Base-by-base conservation (phyloP, 1,140 invertebrate species). In the Ditylenchus dipsaci region DNA sequence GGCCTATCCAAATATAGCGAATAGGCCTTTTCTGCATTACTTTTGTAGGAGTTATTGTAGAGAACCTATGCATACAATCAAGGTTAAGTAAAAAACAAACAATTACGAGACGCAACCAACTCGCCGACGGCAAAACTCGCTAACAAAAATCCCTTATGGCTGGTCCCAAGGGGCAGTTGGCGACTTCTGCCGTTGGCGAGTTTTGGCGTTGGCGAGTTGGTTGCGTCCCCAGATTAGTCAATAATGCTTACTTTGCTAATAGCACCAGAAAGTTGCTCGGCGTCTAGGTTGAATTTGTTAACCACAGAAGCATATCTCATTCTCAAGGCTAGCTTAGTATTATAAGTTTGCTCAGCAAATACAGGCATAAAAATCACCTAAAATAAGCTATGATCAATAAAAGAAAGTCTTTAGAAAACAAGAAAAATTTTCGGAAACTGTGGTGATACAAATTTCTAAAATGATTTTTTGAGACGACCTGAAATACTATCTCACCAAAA, bases 261-360 rank as follows among this genome's bases (percentile, higher is more conserved):
- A n/a, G 26, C 65, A 17, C 9, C 30, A 29, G 30, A n/a, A 8
- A 71, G 43, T 17, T 17, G 21, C 5, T 76, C 29, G 17, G 58
- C 29, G 17, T 60, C 71, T 15, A 71, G 17, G 21, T 27, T 74
- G n/a, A 75, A 77, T 43, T 74, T 75, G 1, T 60, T 45, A 13
- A 75, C n/a, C 8, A 64, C 29, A 27, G n/a, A 19, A 26, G 17
- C 62, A 30, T 21, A 57, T 19, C 77, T 43, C 19, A 65, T 64
- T 61, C 65, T 8, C 19, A 29, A 65, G 29, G 67, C 62, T 33
- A 82, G 57, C 43, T 64, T 49, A 13, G 82, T 75, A 45, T 71
- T 78, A 27, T 56, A 77, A 33, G 75, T 71, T 60, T 66, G 62
- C 17, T 72, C 69, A 26, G 78, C 78, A 53, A 74, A 75, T 33